Evolutionary conservation across 2,797 vertebrate species (phyloP).

Genomic region (Pangasius larnaudii): DNA sequence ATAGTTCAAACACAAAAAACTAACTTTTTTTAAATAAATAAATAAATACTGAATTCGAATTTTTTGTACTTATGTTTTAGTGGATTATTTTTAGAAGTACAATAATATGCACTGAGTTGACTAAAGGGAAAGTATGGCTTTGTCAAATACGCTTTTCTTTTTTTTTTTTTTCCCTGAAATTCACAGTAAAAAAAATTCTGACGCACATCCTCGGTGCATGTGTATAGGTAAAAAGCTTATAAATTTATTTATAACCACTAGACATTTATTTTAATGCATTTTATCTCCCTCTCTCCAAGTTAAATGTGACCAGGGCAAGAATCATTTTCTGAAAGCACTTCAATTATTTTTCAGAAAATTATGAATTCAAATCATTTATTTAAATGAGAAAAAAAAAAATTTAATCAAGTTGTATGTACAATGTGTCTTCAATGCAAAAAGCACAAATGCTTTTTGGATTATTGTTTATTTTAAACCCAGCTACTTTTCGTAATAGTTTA

Average conservation of each 20-base stretch:
- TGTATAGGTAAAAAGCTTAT: constrained; percentile 64
- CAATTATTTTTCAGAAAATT: constrained; percentile 57
- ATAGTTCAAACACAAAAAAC: constrained; percentile 73
- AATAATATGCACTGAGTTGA: constrained; percentile 93
- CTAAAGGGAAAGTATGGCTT: constrained; percentile 87
- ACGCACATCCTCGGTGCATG: constrained; percentile 67
- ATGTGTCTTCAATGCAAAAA: constrained; percentile 68
- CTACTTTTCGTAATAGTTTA: constrained; percentile 51
- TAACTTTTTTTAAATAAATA: constrained; percentile 71
- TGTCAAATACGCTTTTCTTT: constrained; percentile 64
- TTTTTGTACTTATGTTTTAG: constrained; percentile 80
- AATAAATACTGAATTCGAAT: constrained; percentile 59
- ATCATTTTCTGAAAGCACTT: constrained; percentile 79
- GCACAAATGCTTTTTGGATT: constrained; percentile 64
- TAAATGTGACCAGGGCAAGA: constrained; percentile 67
- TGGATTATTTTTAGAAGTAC: constrained; percentile 75
- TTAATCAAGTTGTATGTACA: constrained; percentile 78
- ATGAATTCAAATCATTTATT: constrained; percentile 75
- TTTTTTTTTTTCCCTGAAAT: constrained; percentile 9
- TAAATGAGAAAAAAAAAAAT: constrained; percentile 73
- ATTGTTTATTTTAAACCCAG: constrained; percentile 60
- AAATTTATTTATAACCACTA: constrained; percentile 83
- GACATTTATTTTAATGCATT: constrained; percentile 71
- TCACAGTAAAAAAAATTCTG: constrained; percentile 56
- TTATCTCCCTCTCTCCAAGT: constrained; percentile 62